Percentiles rank a stretch among this genome's conserved stretches.
phyloP scores from a whole-genome alignment of 2,888 invertebrate genomes.

The Smittia aterrima region DNA sequence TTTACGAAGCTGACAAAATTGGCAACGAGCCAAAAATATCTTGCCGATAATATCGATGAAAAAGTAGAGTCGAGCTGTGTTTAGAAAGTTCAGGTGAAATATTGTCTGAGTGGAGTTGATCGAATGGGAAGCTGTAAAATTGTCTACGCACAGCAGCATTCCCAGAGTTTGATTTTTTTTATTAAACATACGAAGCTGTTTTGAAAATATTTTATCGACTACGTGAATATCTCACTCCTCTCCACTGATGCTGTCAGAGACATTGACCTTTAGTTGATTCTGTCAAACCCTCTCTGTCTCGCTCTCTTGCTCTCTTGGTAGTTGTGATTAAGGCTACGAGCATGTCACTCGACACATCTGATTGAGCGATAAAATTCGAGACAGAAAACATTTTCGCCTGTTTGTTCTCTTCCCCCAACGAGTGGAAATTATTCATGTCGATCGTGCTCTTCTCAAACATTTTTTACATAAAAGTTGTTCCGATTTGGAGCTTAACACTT shows the following conservation, averaged over 20 bases:
- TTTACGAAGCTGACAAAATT: slow-evolving; percentile 17
- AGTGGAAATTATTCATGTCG: too few relatives aligned
- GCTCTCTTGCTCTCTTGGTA: background rate
- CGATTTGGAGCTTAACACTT: too few relatives aligned
- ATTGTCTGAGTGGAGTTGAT: background rate
- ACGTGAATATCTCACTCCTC: background rate
- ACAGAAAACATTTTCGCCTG: too few relatives aligned
- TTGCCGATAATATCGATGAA: slow-evolving; percentile 17
- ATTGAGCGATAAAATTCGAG: background rate
- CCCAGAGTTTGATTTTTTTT: background rate
- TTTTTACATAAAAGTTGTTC: too few relatives aligned
- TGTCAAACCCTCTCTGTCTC: background rate
- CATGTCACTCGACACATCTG: background rate
- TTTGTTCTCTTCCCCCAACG: too few relatives aligned
- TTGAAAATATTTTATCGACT: background rate
- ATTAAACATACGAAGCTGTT: background rate
- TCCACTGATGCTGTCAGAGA: background rate
- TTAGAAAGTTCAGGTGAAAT: slow-evolving; percentile 11
- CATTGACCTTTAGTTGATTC: slow-evolving; percentile 12
- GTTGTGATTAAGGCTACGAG: background rate
- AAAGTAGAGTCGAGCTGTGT: background rate
- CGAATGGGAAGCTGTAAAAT: background rate
- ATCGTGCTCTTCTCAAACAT: too few relatives aligned
- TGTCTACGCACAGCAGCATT: slow-evolving; percentile 1
- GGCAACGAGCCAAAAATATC: background rate